Evolutionary conservation across 1,140 invertebrate species (phyloP).

Genomic region (Drosophila eugracilis): DNA sequence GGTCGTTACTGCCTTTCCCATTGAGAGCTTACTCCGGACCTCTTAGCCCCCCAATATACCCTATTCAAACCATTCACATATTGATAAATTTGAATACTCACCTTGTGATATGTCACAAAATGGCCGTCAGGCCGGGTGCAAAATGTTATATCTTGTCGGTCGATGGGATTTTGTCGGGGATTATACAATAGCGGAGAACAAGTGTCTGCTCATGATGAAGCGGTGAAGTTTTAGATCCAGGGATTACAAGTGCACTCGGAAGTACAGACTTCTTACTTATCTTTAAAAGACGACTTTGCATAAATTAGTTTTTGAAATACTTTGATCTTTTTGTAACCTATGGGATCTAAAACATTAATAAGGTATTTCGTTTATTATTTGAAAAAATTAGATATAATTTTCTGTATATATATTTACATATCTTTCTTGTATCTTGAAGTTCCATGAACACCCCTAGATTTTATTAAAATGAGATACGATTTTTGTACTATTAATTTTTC

Average conservation of each 20-base stretch:
- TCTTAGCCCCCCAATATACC: neutral
- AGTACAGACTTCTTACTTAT: slow-evolving; percentile 11
- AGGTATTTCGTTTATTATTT: neutral
- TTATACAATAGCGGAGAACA: slow-evolving; percentile 35
- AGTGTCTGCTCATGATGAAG: slow-evolving; percentile 31
- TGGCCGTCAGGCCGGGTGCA: slow-evolving; percentile 42
- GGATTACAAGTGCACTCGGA: slow-evolving; percentile 22
- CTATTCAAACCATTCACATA: slow-evolving; percentile 6
- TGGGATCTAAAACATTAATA: neutral
- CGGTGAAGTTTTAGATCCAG: slow-evolving; percentile 5
- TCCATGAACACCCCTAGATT: too few species aligned
- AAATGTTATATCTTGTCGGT: slow-evolving; percentile 37
- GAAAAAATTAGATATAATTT: neutral
- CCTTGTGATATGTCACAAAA: slow-evolving; percentile 49
- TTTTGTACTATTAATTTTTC: slow-evolving; percentile 1
- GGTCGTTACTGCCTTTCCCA: slow-evolving; percentile 38
- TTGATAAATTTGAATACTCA: slow-evolving; percentile 32
- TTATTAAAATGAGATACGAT: too few species aligned
- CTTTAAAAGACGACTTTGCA: neutral
- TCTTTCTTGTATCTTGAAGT: neutral
- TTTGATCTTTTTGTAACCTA: slow-evolving; percentile 7
- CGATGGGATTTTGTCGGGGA: slow-evolving; percentile 15
- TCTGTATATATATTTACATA: neutral
- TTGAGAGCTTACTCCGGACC: slow-evolving; percentile 10
- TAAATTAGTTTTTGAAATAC: neutral